Evolutionary conservation across 2,888 invertebrate genomes (phyloP).

Genomic region (Tyria jacobaeae): DNA sequence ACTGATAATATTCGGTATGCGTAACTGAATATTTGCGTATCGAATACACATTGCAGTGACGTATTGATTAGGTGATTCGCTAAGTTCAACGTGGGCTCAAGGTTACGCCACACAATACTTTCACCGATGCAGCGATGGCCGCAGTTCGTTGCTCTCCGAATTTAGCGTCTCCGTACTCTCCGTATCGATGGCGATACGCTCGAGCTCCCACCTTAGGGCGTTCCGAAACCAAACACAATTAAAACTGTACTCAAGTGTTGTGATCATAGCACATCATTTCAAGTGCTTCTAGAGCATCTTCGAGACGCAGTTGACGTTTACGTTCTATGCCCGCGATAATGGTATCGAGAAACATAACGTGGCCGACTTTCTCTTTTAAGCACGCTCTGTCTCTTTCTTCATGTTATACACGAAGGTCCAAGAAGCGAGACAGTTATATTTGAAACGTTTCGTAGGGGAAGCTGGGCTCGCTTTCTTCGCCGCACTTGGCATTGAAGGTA

Average conservation of each 20-base stretch:
- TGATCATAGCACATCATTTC: slow-evolving; percentile 51
- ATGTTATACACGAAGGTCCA: slow-evolving; percentile 52
- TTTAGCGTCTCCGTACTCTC: slow-evolving; percentile 66
- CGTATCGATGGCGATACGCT: slow-evolving; percentile 61
- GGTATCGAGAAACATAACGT: slow-evolving; percentile 84
- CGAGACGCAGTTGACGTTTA: slow-evolving; percentile 77
- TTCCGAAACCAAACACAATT: slow-evolving; percentile 34
- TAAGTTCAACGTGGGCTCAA: slow-evolving; percentile 77
- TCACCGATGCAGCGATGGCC: slow-evolving; percentile 72
- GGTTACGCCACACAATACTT: slow-evolving; percentile 84
- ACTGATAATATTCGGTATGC: slow-evolving; percentile 31
- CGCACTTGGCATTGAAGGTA: slow-evolving; percentile 84
- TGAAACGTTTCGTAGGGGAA: slow-evolving; percentile 66
- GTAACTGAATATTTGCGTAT: slow-evolving; percentile 48
- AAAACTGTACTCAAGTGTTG: slow-evolving; percentile 50
- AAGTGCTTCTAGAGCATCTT: slow-evolving; percentile 43
- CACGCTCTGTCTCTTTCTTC: slow-evolving; percentile 77
- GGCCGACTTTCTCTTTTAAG: slow-evolving; percentile 87
- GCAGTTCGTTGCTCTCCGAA: slow-evolving; percentile 85
- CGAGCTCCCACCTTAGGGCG: slow-evolving; percentile 56
- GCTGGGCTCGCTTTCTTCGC: slow-evolving; percentile 84
- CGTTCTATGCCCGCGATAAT: slow-evolving; percentile 85
- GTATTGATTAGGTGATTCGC: slow-evolving; percentile 79
- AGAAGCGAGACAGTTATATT: slow-evolving; percentile 74
- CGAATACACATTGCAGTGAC: slow-evolving; percentile 62